These are phyloP conservation scores for Alligator sinensis DNA, from an alignment of 2,113 vertebrate genomes.

Conservation along the genomic window DNA sequence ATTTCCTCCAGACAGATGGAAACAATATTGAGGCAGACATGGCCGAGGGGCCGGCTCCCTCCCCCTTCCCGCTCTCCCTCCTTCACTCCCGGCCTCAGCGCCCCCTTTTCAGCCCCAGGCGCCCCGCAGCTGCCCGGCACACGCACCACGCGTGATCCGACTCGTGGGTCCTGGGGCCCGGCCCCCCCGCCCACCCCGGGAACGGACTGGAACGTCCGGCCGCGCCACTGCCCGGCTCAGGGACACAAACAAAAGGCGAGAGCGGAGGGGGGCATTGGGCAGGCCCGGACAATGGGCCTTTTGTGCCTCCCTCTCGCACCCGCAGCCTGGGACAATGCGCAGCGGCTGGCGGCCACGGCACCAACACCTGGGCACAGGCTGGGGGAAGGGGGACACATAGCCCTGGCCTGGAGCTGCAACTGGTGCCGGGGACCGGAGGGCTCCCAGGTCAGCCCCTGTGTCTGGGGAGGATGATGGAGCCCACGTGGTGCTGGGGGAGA, in stretches of 20 bases:
- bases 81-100: background rate
- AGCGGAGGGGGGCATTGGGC: background rate
- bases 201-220: conserved; percentile 47
- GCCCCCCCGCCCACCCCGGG: background rate
- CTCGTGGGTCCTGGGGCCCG: background rate
- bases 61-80: background rate
- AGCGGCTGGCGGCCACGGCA: background rate
- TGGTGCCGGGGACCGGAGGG: background rate
- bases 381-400: background rate
- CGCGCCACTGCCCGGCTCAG: background rate
- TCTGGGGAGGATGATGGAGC: background rate
- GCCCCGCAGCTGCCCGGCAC: no score
- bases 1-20: background rate
- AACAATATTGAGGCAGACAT: background rate
- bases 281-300: conserved; percentile 12
- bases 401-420: background rate
- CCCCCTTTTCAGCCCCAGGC: background rate
- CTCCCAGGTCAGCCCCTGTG: background rate
- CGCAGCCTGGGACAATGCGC: conserved; percentile 13
- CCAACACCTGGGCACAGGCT: background rate
- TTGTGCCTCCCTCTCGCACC: background rate
- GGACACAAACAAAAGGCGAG: conserved; percentile 33
- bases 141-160: background rate
- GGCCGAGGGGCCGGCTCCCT: background rate
- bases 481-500: background rate